A percentile compares a stretch with the other conserved stretches of the same genome.
These are phyloP conservation scores for Ceryle rudis DNA, from an alignment of 2,797 vertebrate genomes.

Conservation along the genomic window DNA sequence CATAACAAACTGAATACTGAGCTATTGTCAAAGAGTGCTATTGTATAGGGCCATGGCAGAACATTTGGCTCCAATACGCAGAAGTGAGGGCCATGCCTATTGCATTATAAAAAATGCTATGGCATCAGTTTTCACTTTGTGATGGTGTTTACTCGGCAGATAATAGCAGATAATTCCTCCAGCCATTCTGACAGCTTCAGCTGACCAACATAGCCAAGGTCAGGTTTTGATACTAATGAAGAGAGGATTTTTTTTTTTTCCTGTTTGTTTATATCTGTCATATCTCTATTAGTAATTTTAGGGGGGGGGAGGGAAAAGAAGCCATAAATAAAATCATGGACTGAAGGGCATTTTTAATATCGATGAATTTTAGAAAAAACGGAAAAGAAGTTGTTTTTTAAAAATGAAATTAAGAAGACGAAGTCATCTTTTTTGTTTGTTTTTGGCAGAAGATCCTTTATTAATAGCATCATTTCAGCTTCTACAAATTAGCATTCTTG, in stretches of 20 bases:
- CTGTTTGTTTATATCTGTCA: not conserved
- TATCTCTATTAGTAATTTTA: not conserved
- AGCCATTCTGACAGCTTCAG: constrained; percentile 52
- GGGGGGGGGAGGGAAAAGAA: too few relatives aligned
- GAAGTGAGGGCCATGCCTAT: not conserved
- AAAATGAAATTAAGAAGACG: not conserved
- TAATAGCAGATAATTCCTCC: constrained; percentile 60
- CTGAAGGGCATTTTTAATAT: not conserved
- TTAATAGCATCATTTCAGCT: not conserved
- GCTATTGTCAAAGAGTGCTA: constrained; percentile 46
- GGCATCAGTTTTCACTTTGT: constrained; percentile 42
- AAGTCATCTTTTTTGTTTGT: not conserved
- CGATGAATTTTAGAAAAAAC: not conserved
- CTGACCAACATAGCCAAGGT: constrained; percentile 18
- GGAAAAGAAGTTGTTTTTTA: not conserved
- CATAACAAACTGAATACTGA: constrained; percentile 38
- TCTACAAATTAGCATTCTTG: not conserved
- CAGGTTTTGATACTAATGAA: not conserved
- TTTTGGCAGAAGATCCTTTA: not conserved
- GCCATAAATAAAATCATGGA: not conserved
- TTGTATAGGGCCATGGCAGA: constrained; percentile 57
- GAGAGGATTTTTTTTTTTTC: not conserved
- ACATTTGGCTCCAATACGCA: constrained; percentile 46
- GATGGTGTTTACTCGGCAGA: constrained; percentile 38
- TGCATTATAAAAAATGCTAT: constrained; percentile 36